Conservation (phyloP, 23 tunicate genomes). For the Halocynthia aurantium region DNA sequence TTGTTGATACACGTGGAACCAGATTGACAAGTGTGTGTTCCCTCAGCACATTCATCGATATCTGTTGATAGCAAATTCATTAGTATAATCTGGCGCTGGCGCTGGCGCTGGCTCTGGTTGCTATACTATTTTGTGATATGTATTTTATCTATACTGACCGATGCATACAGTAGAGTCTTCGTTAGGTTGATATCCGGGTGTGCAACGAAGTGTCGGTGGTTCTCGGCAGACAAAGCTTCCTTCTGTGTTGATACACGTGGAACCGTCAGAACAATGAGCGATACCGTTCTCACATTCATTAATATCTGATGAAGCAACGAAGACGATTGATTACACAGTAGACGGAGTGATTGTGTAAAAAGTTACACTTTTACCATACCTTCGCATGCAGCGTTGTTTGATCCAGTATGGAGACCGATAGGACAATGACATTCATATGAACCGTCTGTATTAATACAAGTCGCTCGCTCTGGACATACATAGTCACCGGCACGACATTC, state of each 20-base stretch:
- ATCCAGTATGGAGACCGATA: slow-evolving; percentile 32
- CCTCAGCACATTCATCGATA: slow-evolving; percentile 64
- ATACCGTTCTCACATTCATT: slow-evolving; percentile 38
- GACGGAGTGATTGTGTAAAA: background rate
- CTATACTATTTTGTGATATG: too few relatives aligned
- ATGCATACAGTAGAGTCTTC: background rate
- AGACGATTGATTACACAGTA: background rate
- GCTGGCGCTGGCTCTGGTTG: too few relatives aligned
- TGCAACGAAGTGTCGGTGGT: slow-evolving; percentile 41
- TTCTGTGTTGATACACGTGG: slow-evolving; percentile 71
- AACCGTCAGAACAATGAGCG: slow-evolving; percentile 28
- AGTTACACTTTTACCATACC: slow-evolving; percentile 11
- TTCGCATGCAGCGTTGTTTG: slow-evolving; percentile 24
- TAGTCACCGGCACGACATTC: slow-evolving; percentile 80
- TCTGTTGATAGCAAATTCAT: slow-evolving; percentile 11
- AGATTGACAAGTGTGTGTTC: slow-evolving; percentile 55
- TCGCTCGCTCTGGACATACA: slow-evolving; percentile 58
- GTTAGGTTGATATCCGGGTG: slow-evolving; percentile 48
- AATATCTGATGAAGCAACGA: slow-evolving; percentile 22
- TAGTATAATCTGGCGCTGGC: too few relatives aligned
- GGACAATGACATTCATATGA: slow-evolving; percentile 71
- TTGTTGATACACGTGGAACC: slow-evolving; percentile 88
- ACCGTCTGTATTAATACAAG: slow-evolving; percentile 69
- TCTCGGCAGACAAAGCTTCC: slow-evolving; percentile 66
- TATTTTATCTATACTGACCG: background rate